Conservation (phyloP, 2,888 invertebrate genomes). For the Nebria brevicollis region DNA sequence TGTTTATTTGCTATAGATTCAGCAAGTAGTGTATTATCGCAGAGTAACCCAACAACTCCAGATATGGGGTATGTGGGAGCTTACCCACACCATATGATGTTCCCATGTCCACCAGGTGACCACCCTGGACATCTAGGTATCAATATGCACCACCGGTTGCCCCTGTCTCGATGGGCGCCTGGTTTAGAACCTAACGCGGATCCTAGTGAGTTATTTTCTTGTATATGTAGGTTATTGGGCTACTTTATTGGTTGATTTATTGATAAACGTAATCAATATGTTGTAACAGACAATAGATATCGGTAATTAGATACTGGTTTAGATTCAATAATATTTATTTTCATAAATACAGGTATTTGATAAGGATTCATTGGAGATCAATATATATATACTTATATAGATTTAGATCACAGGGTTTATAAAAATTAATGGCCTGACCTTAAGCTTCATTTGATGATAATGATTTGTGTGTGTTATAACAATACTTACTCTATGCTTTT, state of each 20-base stretch:
- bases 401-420: no score
- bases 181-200: slow-evolving; percentile 25
- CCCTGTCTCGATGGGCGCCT: slow-evolving; percentile 35
- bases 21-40: slow-evolving; percentile 45
- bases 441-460: no score
- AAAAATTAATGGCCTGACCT: no score
- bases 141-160: slow-evolving; percentile 32
- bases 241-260: background rate
- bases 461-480: no score
- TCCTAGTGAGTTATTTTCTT: slow-evolving; percentile 21
- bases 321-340: background rate
- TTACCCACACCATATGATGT: slow-evolving; percentile 42
- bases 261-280: slow-evolving; percentile 1
- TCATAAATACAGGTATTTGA: background rate
- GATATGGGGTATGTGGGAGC: slow-evolving; percentile 38
- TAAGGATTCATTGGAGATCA: background rate
- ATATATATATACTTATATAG: background rate
- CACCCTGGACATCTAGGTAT: slow-evolving; percentile 22
- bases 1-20: slow-evolving; percentile 37
- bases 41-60: slow-evolving; percentile 40
- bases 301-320: background rate
- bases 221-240: background rate
- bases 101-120: slow-evolving; percentile 33
- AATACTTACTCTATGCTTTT: no score
- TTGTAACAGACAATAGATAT: slow-evolving; percentile 1